Evolutionary conservation across 2,888 invertebrate genomes (phyloP), one percentile per base, ranked within the genome.

Genomic region (Xylota segnis): DNA sequence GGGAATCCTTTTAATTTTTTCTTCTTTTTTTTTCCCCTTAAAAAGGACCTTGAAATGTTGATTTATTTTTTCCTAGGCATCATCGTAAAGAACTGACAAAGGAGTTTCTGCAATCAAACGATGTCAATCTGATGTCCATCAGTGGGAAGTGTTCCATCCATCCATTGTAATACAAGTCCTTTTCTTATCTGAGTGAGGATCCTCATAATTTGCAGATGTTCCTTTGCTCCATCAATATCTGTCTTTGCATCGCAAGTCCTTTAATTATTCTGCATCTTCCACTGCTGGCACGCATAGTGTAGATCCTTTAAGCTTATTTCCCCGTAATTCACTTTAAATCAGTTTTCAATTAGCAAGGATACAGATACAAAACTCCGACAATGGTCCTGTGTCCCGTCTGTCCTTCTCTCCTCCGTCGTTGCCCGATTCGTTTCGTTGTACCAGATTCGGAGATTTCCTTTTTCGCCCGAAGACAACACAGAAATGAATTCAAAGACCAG

Each of bases 311-410:
- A 71, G 63, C 56, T 56, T 78, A 56, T 78, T 71, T 23, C 4
- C 23, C 71, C 37, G 18, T 78, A 78, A 71, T 78, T 78, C 78
- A 71, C 56, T 78, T 71, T 54, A 56, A 72, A 65, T 72, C 65
- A 72, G 61, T 66, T 79, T 79, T 66, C 72, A 79, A 71, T 79
- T 79, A 79, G 72, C 71, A 71, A 58, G 71, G 63, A 71, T 58
- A 71, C 29, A 16, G 65, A 56, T 58, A 72, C 72, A 70, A 54
- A 77, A 56, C 32, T 58, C 27, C 45, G n/a, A 47, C 68, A 70
- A 61, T 66, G 9, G 59, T 23, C 37, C 9, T 59, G 59, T 27
- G 59, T 59, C 40, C n/a, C 10, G 45, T 43, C n/a, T 40, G 0
- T 40, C n/a, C n/a, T 4, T 3, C 34, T 37, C 27, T 4, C 9